These are phyloP conservation scores for Sebastes steindachneri DNA, from an alignment of 2,797 vertebrate species.

Conservation along the genomic window DNA sequence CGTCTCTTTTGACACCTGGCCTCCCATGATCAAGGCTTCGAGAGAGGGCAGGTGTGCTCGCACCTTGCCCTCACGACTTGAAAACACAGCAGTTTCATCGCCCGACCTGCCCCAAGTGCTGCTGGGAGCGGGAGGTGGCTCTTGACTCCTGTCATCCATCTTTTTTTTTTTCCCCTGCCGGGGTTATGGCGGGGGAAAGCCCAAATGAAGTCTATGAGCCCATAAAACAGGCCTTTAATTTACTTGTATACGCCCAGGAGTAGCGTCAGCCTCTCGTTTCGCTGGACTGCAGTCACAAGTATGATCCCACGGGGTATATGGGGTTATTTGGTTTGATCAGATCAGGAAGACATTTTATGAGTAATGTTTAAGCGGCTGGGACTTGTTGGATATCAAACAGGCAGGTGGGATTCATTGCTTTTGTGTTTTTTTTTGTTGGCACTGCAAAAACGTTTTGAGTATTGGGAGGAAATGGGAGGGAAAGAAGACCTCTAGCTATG, in stretches of 20 bases:
- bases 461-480: conserved; percentile 46
- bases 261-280: conserved; percentile 40
- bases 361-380: conserved; percentile 14
- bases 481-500: conserved; percentile 49
- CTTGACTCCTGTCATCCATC: conserved; percentile 35
- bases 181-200: conserved; percentile 61
- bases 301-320: conserved; percentile 43
- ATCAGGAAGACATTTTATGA: conserved; percentile 62
- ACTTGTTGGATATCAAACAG: conserved; percentile 55
- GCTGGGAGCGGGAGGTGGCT: conserved; percentile 37
- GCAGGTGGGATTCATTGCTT: conserved; percentile 58
- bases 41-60: conserved; percentile 61
- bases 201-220: conserved; percentile 60
- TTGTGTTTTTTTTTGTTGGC: conserved; percentile 39
- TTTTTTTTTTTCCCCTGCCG: conserved; percentile 16
- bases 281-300: conserved; percentile 41
- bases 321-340: conserved; percentile 55
- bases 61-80: conserved; percentile 34
- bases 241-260: conserved; percentile 58
- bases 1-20: conserved; percentile 60
- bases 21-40: conserved; percentile 55
- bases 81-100: conserved; percentile 41
- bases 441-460: conserved; percentile 23
- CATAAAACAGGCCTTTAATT: conserved; percentile 79
- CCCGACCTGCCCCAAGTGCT: conserved; percentile 24